Evolutionary conservation across 2,888 invertebrate genomes (phyloP).

Genomic region (Ochlodes sylvanus): DNA sequence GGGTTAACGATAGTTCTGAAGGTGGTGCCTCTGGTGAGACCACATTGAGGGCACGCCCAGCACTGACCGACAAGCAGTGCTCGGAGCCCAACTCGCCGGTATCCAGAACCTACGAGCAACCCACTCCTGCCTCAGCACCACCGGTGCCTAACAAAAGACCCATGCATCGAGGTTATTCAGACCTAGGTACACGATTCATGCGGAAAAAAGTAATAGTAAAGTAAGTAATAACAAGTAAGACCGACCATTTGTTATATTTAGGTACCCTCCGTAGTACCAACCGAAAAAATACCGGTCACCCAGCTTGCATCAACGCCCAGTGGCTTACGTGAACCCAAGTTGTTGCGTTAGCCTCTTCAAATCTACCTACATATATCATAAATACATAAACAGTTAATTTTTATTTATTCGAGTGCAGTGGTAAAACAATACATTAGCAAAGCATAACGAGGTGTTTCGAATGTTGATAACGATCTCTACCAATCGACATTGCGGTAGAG

Average conservation of each 20-base stretch:
- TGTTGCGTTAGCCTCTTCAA: too few species aligned
- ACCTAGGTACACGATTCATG: conserved; percentile 90
- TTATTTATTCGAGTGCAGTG: too few species aligned
- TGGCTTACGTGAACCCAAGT: too few species aligned
- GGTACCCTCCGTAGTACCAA: too few species aligned
- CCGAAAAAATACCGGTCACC: too few species aligned
- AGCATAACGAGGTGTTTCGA: neutral
- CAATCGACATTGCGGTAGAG: too few species aligned
- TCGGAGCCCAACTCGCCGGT: conserved; percentile 92
- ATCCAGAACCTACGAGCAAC: conserved; percentile 81
- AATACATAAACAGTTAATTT: too few species aligned
- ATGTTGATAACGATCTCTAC: neutral
- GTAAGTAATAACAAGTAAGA: too few species aligned
- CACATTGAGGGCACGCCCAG: conserved; percentile 83
- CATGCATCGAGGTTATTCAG: conserved; percentile 89
- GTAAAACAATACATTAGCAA: too few species aligned
- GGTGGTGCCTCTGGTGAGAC: conserved; percentile 58
- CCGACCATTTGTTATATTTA: too few species aligned
- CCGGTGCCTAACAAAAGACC: conserved; percentile 80
- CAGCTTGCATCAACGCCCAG: too few species aligned
- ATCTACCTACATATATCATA: too few species aligned
- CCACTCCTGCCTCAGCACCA: conserved; percentile 74
- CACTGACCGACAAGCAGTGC: conserved; percentile 90
- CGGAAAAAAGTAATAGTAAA: conserved; percentile 94
- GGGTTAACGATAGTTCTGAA: conserved; percentile 59